A percentile compares a stretch with the other conserved stretches of the same genome.
These are phyloP conservation scores for Neostethus bicornis DNA, from an alignment of 2,797 vertebrate genomes.

Conservation along the genomic window DNA sequence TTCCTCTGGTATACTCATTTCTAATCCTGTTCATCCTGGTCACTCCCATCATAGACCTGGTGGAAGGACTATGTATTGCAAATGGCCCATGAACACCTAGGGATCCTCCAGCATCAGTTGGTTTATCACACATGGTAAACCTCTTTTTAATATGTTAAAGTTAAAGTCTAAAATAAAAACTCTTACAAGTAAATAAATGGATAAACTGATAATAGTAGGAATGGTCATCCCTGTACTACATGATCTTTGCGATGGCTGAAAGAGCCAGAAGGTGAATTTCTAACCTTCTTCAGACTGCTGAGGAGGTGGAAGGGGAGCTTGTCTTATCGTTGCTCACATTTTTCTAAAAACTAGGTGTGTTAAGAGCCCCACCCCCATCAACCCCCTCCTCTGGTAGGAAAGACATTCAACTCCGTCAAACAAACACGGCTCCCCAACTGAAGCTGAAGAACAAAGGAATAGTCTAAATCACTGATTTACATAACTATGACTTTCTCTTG, in stretches of 20 bases:
- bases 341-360: slow-evolving; percentile 26
- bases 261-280: slow-evolving; percentile 12
- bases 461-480: not conserved
- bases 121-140: too few species aligned
- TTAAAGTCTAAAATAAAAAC: slow-evolving; percentile 30
- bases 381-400: slow-evolving; percentile 1
- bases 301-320: not conserved
- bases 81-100: too few species aligned
- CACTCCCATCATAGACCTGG: too few species aligned
- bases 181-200: slow-evolving; percentile 1
- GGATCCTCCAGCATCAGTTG: too few species aligned
- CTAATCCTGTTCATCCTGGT: too few species aligned
- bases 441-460: slow-evolving; percentile 4
- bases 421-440: slow-evolving; percentile 1
- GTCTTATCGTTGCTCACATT: slow-evolving; percentile 26
- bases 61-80: too few species aligned
- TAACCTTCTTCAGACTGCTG: slow-evolving; percentile 5
- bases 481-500: too few species aligned
- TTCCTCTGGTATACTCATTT: too few species aligned
- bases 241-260: slow-evolving; percentile 14
- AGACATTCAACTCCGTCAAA: not conserved
- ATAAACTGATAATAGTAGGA: slow-evolving; percentile 14
- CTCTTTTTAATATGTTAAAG: slow-evolving; percentile 16
- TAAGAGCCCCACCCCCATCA: slow-evolving; percentile 29
- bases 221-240: slow-evolving; percentile 6